These are phyloP conservation scores for Orthonyx spaldingii DNA, from an alignment of 2,113 vertebrate genomes.

Conservation along the genomic window DNA sequence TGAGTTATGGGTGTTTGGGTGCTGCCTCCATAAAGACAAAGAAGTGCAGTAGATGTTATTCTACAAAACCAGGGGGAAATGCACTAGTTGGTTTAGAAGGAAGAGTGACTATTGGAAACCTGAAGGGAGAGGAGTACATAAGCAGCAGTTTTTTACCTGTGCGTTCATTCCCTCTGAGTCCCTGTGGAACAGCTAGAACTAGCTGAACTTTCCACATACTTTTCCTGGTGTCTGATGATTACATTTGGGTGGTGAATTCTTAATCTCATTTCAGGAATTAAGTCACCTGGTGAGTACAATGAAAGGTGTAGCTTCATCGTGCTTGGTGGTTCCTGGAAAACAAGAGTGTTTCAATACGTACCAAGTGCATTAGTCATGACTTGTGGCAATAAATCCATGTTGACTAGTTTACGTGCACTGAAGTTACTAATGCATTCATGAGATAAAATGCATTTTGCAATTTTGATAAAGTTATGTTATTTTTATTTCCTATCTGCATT, in stretches of 20 bases:
- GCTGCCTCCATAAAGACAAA: not conserved
- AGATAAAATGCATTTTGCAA: slow-evolving; percentile 21
- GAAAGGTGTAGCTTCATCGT: slow-evolving; percentile 50
- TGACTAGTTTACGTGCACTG: slow-evolving; percentile 15
- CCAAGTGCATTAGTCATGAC: slow-evolving; percentile 1
- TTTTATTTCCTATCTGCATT: slow-evolving; percentile 23
- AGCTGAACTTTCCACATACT: slow-evolving; percentile 5
- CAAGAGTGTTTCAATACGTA: slow-evolving; percentile 36
- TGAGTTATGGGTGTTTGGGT: not conserved
- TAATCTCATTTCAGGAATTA: slow-evolving; percentile 63
- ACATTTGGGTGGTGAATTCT: slow-evolving; percentile 53
- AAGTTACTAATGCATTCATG: slow-evolving; percentile 3
- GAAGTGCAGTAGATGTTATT: not conserved
- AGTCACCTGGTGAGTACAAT: slow-evolving; percentile 60
- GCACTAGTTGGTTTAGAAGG: not conserved
- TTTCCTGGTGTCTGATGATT: slow-evolving; percentile 43
- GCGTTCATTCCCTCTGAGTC: not conserved
- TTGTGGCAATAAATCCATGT: slow-evolving; percentile 14
- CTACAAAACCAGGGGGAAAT: not conserved
- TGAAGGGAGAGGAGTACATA: not conserved
- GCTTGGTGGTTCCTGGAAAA: slow-evolving; percentile 57
- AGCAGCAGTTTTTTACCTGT: not conserved
- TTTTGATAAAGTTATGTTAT: not conserved
- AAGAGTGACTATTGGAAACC: not conserved
- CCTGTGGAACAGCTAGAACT: not conserved